Evolutionary conservation across 2,888 invertebrate genomes (phyloP).

Genomic region (Eilema sororculum): DNA sequence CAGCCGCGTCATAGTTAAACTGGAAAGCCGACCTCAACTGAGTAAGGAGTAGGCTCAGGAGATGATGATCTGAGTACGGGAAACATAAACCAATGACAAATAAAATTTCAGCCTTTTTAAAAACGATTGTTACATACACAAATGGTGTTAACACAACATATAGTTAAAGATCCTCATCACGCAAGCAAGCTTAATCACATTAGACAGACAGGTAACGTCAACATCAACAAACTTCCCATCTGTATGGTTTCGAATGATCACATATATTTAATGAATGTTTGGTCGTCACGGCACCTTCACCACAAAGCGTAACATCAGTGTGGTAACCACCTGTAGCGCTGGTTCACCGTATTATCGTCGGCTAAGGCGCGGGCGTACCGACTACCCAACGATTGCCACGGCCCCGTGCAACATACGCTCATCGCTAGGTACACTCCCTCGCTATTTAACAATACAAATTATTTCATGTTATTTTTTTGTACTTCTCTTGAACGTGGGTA

Average conservation of each 20-base stretch:
- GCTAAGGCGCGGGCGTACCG: conserved; percentile 75
- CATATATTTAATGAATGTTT: not conserved
- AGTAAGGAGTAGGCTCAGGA: too few relatives aligned
- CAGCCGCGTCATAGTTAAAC: too few relatives aligned
- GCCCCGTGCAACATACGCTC: conserved; percentile 75
- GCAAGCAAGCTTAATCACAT: conserved; percentile 7
- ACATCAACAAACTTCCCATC: not conserved
- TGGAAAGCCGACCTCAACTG: too few relatives aligned
- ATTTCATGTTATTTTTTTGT: conserved; percentile 25
- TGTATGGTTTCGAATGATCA: conserved; percentile 6
- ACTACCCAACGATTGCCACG: conserved; percentile 73
- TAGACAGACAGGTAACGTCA: not conserved
- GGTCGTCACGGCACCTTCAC: conserved; percentile 23
- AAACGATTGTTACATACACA: conserved; percentile 6
- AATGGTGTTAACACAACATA: conserved; percentile 19
- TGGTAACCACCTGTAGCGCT: conserved; percentile 76
- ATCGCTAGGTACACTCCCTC: conserved; percentile 77
- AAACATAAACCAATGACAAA: not conserved
- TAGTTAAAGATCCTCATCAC: not conserved
- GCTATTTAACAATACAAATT: conserved; percentile 71
- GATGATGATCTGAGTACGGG: too few relatives aligned
- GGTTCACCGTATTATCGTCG: conserved; percentile 77
- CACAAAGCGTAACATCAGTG: conserved; percentile 25
- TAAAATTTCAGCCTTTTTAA: not conserved
- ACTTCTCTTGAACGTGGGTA: too few relatives aligned